Evolutionary conservation across 2,113 vertebrate species (phyloP), one percentile per base, ranked within the genome.

Genomic region (Plecotus auritus): DNA sequence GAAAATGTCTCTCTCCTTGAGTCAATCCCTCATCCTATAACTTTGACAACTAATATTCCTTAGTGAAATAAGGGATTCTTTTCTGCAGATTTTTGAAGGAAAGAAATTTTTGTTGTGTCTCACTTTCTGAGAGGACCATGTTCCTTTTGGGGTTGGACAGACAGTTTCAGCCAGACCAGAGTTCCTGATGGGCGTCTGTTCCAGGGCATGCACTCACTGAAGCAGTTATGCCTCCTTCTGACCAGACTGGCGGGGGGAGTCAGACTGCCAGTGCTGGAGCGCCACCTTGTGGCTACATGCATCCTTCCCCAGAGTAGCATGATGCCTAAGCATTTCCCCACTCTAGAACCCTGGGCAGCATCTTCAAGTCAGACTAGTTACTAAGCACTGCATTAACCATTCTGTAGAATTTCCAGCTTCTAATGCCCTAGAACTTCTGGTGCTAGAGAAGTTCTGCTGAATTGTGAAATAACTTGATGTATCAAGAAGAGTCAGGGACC

Each of bases 221-320:
- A 45, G 49, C 26, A 37, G 17, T 74, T 40, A 37, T 47, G 23
- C 14, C 35, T 32, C 17, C 45, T 35, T 59, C 42, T 3, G 14
- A 22, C 35, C 4, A 35, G 30, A 45, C 22, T 23, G 16, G 12
- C 9, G 5, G 61, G 61, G 30, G 13, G 6, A 28, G 88, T 45
- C 72, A n/a, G 76, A 90, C 51, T 40, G 7, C 30, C 56, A 7
- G 8, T 69, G 45, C 51, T 87, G 51, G 85, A 91, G 93, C 35
- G 69, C 97, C 97, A 96, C 84, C 96, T 95, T 40, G 93, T 97
- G 95, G 82, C 64, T 74, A 51, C 17, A 74, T 2, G 20, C 35
- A 42, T 81, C 35, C 74, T 85, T 86, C 32, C 70, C 51, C 81
- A 37, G 35, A 51, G 40, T 4, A 23, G 23, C 45, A 20, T 0